Conservation (phyloP, 2,113 vertebrate genomes). For the Lophotis ruficrista region DNA sequence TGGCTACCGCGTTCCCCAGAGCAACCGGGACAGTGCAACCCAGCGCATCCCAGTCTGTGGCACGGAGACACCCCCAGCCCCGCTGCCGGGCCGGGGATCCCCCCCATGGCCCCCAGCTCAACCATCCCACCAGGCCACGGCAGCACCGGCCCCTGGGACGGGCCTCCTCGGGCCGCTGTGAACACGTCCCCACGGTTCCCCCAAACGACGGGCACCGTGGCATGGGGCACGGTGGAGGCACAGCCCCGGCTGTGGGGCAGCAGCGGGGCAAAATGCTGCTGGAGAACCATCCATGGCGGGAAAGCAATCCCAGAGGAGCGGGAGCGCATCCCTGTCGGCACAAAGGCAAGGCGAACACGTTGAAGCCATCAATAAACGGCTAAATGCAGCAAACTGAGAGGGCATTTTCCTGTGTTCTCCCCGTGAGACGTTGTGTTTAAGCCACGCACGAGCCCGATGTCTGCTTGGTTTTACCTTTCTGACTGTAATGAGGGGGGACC, state of each 20-base stretch:
- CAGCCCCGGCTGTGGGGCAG: not conserved
- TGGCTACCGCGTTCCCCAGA: constrained; percentile 24
- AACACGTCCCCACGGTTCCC: rapidly evolving
- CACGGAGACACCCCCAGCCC: not conserved
- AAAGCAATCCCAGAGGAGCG: not conserved
- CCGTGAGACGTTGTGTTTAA: not conserved
- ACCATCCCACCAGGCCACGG: not conserved
- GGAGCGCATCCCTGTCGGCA: rapidly evolving
- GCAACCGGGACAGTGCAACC: not conserved
- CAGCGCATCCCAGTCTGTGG: not conserved
- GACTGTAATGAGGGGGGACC: not conserved
- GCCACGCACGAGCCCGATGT: not conserved
- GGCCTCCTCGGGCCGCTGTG: not conserved
- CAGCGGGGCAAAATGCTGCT: not conserved
- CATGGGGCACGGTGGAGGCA: not conserved
- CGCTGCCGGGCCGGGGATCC: not conserved
- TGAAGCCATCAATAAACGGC: not conserved
- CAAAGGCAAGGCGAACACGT: not conserved
- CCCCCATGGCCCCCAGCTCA: rapidly evolving
- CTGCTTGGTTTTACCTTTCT: constrained; percentile 1
- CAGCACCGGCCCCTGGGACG: rapidly evolving
- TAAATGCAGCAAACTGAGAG: not conserved
- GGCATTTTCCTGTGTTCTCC: not conserved
- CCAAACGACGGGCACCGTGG: rapidly evolving
- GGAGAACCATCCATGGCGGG: not conserved